Percentiles rank a stretch among this genome's conserved stretches.
Conservation (phyloP, 37 sponge, comb jelly and placozoan species). For the Tethya wilhelma region DNA sequence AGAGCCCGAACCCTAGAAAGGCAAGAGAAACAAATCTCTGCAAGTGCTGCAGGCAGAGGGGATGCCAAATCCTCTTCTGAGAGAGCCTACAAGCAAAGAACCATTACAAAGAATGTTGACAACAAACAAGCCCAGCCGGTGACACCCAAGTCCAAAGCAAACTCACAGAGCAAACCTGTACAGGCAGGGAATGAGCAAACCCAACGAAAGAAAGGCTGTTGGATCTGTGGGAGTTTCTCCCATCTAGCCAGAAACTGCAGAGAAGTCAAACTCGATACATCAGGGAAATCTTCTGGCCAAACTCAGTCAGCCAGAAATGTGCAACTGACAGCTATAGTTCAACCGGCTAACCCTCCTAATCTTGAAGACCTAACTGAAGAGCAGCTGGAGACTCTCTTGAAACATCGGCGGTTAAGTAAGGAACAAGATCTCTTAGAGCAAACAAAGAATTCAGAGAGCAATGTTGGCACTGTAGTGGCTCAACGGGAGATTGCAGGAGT, state of each 20-base stretch:
- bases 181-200: no score
- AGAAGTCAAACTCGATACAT: no score
- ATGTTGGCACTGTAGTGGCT: no score
- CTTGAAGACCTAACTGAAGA: not conserved
- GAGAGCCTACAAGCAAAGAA: not conserved
- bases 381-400: not conserved
- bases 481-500: no score
- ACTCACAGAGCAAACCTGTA: no score
- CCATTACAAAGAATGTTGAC: not conserved
- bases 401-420: not conserved
- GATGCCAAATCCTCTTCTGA: not conserved
- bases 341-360: no score
- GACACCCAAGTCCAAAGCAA: not conserved
- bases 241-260: no score
- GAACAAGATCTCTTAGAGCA: not conserved
- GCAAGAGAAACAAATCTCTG: not conserved
- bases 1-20: not conserved
- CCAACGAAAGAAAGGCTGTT: no score
- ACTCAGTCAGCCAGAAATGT: not conserved
- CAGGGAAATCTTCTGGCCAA: no score
- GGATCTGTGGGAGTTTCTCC: no score
- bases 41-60: not conserved
- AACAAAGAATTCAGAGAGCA: no score
- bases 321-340: not conserved
- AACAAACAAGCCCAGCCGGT: not conserved